Evolutionary conservation across 2,888 invertebrate genomes (phyloP).

Genomic region (Gerris lacustris): DNA sequence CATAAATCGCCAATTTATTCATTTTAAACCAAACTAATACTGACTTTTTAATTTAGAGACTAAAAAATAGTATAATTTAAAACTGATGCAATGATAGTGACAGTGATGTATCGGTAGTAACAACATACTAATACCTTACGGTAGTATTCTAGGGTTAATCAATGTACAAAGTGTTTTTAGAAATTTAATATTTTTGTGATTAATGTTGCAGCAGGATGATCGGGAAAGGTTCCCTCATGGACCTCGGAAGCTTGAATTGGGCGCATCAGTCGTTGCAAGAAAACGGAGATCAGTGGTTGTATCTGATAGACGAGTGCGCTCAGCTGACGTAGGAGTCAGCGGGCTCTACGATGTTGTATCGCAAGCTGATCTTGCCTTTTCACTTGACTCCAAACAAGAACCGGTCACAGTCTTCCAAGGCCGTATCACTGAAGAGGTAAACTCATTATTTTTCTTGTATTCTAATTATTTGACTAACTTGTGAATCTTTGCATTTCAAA

Average conservation of each 20-base stretch:
- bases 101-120: too few relatives aligned
- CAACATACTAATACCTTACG: too few relatives aligned
- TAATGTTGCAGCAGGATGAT: conserved; percentile 41
- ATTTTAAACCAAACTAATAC: too few relatives aligned
- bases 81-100: too few relatives aligned
- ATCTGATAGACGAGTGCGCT: conserved; percentile 60
- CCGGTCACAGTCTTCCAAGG: conserved; percentile 80
- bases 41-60: too few relatives aligned
- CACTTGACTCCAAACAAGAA: conserved; percentile 64
- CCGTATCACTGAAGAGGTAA: conserved; percentile 68
- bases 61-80: too few relatives aligned
- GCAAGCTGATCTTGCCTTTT: conserved; percentile 80
- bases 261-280: conserved; percentile 41
- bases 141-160: too few relatives aligned
- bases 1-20: too few relatives aligned
- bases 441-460: conserved; percentile 33
- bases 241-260: conserved; percentile 48
- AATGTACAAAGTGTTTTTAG: too few relatives aligned
- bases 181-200: too few relatives aligned
- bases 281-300: conserved; percentile 52
- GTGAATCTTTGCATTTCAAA: neutral
- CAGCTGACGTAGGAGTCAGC: conserved; percentile 78
- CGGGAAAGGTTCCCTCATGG: conserved; percentile 62
- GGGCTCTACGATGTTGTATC: conserved; percentile 84
- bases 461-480: neutral